A percentile compares a stretch with the other conserved stretches of the same genome.
phyloP scores from a whole-genome alignment of 2,113 vertebrate species.

The Brachirus orientalis region DNA sequence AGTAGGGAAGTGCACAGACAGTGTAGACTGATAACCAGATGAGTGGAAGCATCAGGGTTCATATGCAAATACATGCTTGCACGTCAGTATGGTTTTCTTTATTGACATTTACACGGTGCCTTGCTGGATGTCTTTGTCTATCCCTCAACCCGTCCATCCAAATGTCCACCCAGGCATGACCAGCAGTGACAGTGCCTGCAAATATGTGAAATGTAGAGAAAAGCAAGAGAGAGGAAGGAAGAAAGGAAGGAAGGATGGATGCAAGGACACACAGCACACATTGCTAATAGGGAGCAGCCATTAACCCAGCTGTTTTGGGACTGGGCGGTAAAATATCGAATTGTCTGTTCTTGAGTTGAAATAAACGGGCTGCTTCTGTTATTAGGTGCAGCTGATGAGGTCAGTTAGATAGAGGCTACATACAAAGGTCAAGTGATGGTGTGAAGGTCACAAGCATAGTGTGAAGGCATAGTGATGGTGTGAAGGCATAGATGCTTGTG shows the following conservation, averaged over 20 bases:
- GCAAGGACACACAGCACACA: too few species aligned
- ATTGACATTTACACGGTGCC: conserved; percentile 59
- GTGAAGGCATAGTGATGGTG: conserved; percentile 17
- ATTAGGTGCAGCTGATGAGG: conserved; percentile 43
- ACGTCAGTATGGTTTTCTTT: conserved; percentile 32
- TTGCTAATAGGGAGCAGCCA: conserved; percentile 34
- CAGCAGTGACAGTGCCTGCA: conserved; percentile 24
- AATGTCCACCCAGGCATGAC: conserved; percentile 10
- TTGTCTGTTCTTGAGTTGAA: conserved; percentile 15
- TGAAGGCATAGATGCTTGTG: conserved; percentile 2
- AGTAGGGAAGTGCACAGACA: neutral
- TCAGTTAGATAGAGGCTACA: conserved; percentile 45
- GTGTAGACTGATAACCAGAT: conserved; percentile 18
- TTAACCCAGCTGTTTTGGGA: conserved; percentile 48
- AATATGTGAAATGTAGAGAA: conserved; percentile 22
- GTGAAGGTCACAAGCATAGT: conserved; percentile 43
- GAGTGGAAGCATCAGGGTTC: conserved; percentile 36
- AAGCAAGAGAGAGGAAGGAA: conserved; percentile 25
- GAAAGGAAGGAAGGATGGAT: conserved; percentile 31
- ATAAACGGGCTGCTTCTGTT: conserved; percentile 8
- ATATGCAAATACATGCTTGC: conserved; percentile 39
- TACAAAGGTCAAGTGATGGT: conserved; percentile 51
- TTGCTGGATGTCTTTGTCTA: conserved; percentile 18
- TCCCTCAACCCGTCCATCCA: conserved; percentile 13
- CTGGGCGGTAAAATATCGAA: conserved; percentile 25